phyloP scores from a whole-genome alignment of 2,888 invertebrate species.

The Drosophila buzzatii region DNA sequence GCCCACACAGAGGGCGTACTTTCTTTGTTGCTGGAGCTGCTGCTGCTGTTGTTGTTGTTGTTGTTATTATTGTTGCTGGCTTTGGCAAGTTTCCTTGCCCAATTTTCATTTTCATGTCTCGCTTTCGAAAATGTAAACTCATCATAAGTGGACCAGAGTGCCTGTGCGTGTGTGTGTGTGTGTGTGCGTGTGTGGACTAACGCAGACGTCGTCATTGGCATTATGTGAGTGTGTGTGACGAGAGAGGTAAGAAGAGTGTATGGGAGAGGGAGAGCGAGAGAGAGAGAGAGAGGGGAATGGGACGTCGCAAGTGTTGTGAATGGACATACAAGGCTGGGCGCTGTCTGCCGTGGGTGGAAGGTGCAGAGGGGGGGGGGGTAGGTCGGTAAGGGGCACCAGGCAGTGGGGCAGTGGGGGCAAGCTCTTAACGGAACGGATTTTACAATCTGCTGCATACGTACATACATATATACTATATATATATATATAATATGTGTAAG shows the following conservation, averaged over 20 bases:
- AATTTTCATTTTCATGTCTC: constrained; percentile 75
- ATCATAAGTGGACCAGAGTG: constrained; percentile 78
- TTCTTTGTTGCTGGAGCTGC: constrained; percentile 35
- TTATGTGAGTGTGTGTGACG: constrained; percentile 14
- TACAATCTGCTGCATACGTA: constrained; percentile 63
- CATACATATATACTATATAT: constrained; percentile 1
- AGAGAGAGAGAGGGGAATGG: constrained; percentile 2
- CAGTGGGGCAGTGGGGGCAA: not conserved
- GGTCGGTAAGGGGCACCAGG: not conserved
- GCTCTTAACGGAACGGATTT: constrained; percentile 63
- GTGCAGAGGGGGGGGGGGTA: too few relatives aligned
- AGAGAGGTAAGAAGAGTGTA: not conserved
- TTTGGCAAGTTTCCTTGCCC: constrained; percentile 70
- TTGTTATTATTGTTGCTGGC: constrained; percentile 32
- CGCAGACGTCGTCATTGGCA: constrained; percentile 61
- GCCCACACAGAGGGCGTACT: constrained; percentile 49
- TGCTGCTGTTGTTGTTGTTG: constrained; percentile 34
- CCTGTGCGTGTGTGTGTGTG: constrained; percentile 20
- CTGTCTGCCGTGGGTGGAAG: constrained; percentile 33
- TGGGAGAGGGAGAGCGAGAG: not conserved
- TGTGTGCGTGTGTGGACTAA: constrained; percentile 49
- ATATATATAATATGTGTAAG: not conserved
- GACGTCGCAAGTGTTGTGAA: constrained; percentile 77
- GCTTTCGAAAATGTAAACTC: constrained; percentile 78
- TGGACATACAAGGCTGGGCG: constrained; percentile 63